Evolutionary conservation across 2,797 vertebrate species (phyloP), one percentile per base, ranked within the genome.

Genomic region (Tarsius wallacei): DNA sequence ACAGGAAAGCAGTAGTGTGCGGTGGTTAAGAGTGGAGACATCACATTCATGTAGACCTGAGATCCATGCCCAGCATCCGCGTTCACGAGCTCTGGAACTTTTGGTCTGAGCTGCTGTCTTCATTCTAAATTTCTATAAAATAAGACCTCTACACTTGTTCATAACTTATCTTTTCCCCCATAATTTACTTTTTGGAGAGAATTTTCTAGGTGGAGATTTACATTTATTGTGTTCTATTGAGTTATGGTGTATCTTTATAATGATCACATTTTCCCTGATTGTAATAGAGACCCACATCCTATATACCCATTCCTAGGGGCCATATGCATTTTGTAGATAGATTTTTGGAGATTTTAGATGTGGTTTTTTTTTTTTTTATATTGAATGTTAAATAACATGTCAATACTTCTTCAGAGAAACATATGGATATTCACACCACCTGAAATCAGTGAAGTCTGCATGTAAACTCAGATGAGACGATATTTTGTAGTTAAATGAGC

Each of bases 11-110:
- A 1, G 86, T 10, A 5, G 2, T 1, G 7, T 28, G 61, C 17
- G 71, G 28, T 2, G n/a, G 66, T 42, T 61, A 13, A 8, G 33
- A 12, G 1, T 1, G 70, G 49, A 10, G 42, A n/a, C 22, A 0
- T 7, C 12, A 10, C 7, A 0, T 4, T 7, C 13, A 0, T 0
- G 5, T 0, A 5, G 31, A 7, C 5, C 33, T 0, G 5, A 10
- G 63, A 14, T 7, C 47, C 70, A 16, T 0, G 1, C 9, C 4
- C 0, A 4, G 7, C 10, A 0, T 64, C 26, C 1, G 59, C 4
- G 0, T 51, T 21, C 14, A 2, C 42, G 42, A 3, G 66, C 51
- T 13, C 9, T 16, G 42, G 24, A 68, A 71, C 31, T 15, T 77
- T 19, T 0, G 16, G 22, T 14, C 73, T 10, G 4, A 57, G 51